Conservation (phyloP, 2,797 vertebrate genomes). For the Anabas testudineus region DNA sequence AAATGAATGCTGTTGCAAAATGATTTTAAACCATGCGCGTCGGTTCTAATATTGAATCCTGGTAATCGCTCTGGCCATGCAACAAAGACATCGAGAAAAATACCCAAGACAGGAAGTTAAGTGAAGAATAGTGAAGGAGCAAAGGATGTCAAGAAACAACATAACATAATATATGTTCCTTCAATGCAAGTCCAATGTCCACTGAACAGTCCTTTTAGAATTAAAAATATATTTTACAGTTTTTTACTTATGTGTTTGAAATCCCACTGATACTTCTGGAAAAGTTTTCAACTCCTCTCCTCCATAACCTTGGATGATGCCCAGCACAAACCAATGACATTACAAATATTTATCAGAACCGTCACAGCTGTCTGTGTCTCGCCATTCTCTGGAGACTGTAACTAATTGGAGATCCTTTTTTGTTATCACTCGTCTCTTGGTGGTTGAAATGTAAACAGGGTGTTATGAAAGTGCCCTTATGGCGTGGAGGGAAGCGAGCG, state of each 20-base stretch:
- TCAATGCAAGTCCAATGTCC: conserved; percentile 16
- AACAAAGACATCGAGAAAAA: conserved; percentile 1
- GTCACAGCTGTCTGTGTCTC: conserved; percentile 49
- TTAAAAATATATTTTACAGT: conserved; percentile 34
- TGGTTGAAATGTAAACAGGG: conserved; percentile 84
- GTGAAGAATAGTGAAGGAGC: conserved; percentile 6
- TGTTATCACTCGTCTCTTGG: conserved; percentile 79
- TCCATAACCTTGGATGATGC: conserved; percentile 63
- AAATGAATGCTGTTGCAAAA: conserved; percentile 53
- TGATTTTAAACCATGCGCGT: conserved; percentile 46
- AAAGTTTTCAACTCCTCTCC: conserved; percentile 66
- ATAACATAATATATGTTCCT: background rate
- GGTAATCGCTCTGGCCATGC: conserved; percentile 20
- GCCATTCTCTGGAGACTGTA: conserved; percentile 76
- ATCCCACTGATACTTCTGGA: conserved; percentile 36
- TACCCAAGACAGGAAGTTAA: background rate
- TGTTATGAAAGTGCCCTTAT: conserved; percentile 86
- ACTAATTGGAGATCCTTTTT: conserved; percentile 82
- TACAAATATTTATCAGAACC: conserved; percentile 76
- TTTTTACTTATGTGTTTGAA: conserved; percentile 27
- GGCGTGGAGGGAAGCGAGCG: conserved; percentile 76
- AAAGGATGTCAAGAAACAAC: conserved; percentile 20
- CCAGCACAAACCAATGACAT: conserved; percentile 62
- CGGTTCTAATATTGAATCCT: conserved; percentile 38
- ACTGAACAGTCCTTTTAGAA: conserved; percentile 24